Base-by-base conservation (phyloP, 2,888 invertebrate genomes). In the Calephelis perditalis region DNA sequence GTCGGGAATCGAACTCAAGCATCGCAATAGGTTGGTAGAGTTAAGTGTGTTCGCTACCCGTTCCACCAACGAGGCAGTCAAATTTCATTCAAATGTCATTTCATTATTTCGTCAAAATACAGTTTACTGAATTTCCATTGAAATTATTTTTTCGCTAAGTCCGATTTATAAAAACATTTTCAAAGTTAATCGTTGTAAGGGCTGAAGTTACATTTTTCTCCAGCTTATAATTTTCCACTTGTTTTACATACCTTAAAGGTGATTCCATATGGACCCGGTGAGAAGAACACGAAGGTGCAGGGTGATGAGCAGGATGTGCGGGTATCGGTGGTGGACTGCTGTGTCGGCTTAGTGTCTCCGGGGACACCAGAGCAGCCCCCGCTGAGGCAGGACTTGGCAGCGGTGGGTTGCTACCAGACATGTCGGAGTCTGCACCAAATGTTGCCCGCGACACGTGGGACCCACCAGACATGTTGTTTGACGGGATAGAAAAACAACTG, bases 361-460 rank as follows among this genome's bases (percentile, higher is more conserved):
- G 94, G 40, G 95, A 95, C 68, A 95, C 94, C 72, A 96, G 92
- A 61, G 95, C 93, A 63, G 95, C 94, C 63, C 93, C 93, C 56
- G 94, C 93, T 35, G 95, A 94, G 40, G 95, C 94, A 47, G 95
- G 95, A 63, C 95, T 95, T 61, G 95, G 95, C 69, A 95, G 79
- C n/a, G 94, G 92, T 52, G 92, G 91, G 26, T 92, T 86, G 66
- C 92, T 84, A 0, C 78, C 77, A 0, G 88, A 87, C 55, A 92
- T 79, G 78, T 88, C 79, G n/a, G 89, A 87, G 65, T 84, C 87
- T 9, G 78, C 80, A 0, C 81, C 84, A 57, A 81, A 88, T 0
- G 91, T 91, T 68, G 92, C 87, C 67, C 94, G 80, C 68, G 94
- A 88, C 69, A 89, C 89, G 68, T 89, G 89, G 0, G 89, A 90